Conservation (phyloP, 2,797 vertebrate species). For the Ptychobarbus kaznakovi region DNA sequence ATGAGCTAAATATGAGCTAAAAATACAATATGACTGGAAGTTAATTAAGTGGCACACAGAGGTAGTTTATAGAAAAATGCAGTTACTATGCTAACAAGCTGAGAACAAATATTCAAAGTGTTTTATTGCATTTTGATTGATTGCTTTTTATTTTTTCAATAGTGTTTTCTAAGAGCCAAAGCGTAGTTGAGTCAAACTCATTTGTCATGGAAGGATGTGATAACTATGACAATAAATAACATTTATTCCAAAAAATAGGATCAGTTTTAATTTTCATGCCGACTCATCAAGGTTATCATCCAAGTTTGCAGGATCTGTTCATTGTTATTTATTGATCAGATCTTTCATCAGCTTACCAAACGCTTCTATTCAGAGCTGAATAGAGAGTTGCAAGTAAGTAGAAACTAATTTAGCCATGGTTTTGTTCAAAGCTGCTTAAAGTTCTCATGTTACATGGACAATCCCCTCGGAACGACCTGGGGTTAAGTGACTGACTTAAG, state of each 20-base stretch:
- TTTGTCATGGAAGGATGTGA: background rate
- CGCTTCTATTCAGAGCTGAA: background rate
- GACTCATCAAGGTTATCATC: background rate
- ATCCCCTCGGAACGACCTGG: background rate
- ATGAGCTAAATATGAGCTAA: background rate
- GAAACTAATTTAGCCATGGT: background rate
- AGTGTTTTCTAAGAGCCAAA: background rate
- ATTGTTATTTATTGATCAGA: background rate
- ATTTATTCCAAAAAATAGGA: background rate
- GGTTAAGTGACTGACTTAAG: conserved; percentile 16
- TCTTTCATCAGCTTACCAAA: background rate
- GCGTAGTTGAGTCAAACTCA: background rate
- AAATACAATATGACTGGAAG: background rate
- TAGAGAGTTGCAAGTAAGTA: background rate
- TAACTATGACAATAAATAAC: background rate
- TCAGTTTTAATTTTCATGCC: background rate
- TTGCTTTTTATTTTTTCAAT: background rate
- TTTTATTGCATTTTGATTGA: background rate
- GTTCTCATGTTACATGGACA: conserved; percentile 7
- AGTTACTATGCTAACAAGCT: background rate
- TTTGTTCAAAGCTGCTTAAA: conserved; percentile 20
- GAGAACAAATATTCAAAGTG: background rate
- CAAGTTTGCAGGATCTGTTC: background rate
- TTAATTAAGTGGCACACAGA: background rate
- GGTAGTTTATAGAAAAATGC: background rate